These are phyloP conservation scores for Cnemophilus loriae DNA, from an alignment of 2,113 vertebrate genomes.

Conservation along the genomic window DNA sequence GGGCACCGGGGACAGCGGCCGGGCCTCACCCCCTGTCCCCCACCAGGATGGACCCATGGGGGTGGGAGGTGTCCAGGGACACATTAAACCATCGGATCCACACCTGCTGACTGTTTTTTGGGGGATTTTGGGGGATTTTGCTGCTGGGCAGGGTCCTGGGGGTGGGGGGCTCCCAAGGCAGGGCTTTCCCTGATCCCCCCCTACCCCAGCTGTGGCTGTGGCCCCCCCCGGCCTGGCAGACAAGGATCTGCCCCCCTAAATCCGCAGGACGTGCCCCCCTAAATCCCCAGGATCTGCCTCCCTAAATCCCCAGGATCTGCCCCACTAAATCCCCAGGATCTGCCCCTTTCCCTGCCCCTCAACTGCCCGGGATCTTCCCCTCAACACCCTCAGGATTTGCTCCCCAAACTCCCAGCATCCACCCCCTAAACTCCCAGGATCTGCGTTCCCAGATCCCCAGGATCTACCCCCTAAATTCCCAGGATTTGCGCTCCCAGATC, in stretches of 20 bases:
- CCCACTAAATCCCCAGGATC: fast-evolving
- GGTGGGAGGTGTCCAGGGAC: not conserved
- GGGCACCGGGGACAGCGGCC: not conserved
- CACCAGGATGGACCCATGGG: fast-evolving
- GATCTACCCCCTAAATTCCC: too few relatives aligned
- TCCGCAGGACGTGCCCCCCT: fast-evolving
- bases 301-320: fast-evolving
- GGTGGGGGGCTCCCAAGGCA: too few relatives aligned
- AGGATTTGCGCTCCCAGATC: too few relatives aligned
- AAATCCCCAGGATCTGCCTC: fast-evolving
- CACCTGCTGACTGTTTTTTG: not conserved
- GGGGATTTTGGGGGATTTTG: not conserved
- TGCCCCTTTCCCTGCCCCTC: too few relatives aligned
- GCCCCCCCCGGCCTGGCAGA: fast-evolving
- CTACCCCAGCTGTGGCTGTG: fast-evolving
- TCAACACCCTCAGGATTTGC: too few relatives aligned
- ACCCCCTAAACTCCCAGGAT: too few relatives aligned
- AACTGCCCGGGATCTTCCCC: too few relatives aligned
- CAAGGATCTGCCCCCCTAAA: not conserved
- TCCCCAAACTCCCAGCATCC: too few relatives aligned
- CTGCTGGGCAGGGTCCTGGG: not conserved
- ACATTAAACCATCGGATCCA: fast-evolving
- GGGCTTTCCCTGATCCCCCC: not conserved
- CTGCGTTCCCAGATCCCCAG: too few relatives aligned
- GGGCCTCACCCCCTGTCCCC: fast-evolving